Evolutionary conservation across 2,797 vertebrate species (phyloP).

Genomic region (Arnoldichthys spilopterus): DNA sequence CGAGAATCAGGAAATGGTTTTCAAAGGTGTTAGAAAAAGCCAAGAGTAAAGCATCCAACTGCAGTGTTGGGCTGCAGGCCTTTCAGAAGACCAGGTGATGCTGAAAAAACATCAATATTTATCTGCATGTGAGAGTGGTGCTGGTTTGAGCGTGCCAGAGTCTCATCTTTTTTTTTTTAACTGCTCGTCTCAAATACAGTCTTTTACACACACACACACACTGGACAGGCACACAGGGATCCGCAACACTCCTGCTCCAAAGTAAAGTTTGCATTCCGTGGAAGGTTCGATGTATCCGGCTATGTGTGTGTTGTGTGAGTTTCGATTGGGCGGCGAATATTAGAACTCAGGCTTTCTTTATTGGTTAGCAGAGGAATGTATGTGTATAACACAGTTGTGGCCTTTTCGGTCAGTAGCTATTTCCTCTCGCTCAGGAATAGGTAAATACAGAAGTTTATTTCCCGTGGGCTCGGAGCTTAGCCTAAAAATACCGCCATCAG

Average conservation of each 20-base stretch:
- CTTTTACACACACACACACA: slow-evolving; percentile 66
- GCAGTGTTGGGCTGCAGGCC: slow-evolving; percentile 18
- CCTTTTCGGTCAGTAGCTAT: slow-evolving; percentile 54
- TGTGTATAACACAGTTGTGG: slow-evolving; percentile 51
- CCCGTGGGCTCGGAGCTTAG: slow-evolving; percentile 27
- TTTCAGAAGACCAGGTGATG: slow-evolving; percentile 23
- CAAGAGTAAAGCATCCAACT: background rate
- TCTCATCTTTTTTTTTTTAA: slow-evolving; percentile 78
- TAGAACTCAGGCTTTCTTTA: slow-evolving; percentile 18
- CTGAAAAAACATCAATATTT: slow-evolving; percentile 79
- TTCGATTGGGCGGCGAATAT: slow-evolving; percentile 22
- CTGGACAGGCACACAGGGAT: slow-evolving; percentile 62
- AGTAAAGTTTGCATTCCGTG: slow-evolving; percentile 81
- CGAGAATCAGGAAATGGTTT: slow-evolving; percentile 12
- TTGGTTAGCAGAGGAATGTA: slow-evolving; percentile 55
- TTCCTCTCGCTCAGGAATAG: slow-evolving; percentile 58
- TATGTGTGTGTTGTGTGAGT: slow-evolving; percentile 54
- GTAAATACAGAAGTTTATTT: slow-evolving; percentile 62
- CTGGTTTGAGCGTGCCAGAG: slow-evolving; percentile 67
- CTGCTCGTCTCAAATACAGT: slow-evolving; percentile 65
- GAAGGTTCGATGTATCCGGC: slow-evolving; percentile 56
- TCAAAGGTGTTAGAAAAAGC: slow-evolving; percentile 17
- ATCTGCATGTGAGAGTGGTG: slow-evolving; percentile 61
- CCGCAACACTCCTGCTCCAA: slow-evolving; percentile 68
- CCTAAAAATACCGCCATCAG: slow-evolving; percentile 60